Conservation (phyloP, 2,888 invertebrate genomes). For the Brachylomia viminalis region DNA sequence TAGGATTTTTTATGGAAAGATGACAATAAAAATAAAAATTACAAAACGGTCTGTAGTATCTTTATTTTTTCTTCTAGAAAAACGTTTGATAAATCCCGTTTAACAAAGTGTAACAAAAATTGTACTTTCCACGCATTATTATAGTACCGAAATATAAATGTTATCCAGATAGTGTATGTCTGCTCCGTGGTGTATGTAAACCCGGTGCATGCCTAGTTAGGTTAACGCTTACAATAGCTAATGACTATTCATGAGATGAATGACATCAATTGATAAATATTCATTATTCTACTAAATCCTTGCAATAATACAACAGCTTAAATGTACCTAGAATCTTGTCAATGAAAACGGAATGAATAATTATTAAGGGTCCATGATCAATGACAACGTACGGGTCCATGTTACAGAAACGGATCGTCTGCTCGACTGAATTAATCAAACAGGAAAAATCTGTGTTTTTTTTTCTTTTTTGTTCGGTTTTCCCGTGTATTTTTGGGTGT, state of each 20-base stretch:
- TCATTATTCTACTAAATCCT: constrained; percentile 77
- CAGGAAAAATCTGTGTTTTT: constrained; percentile 16
- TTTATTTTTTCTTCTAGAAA: neutral
- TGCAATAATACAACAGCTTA: constrained; percentile 74
- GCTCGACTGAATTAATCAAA: constrained; percentile 44
- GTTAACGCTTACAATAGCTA: constrained; percentile 59
- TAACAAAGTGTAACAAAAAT: neutral
- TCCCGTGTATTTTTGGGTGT: constrained; percentile 19
- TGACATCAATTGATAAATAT: constrained; percentile 80
- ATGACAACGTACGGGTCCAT: constrained; percentile 51
- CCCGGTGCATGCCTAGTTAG: constrained; percentile 31
- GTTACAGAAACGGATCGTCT: constrained; percentile 37
- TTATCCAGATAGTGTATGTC: constrained; percentile 19
- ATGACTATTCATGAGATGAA: constrained; percentile 79
- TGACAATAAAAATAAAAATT: too few species aligned
- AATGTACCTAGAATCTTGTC: constrained; percentile 70
- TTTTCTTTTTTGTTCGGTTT: constrained; percentile 9
- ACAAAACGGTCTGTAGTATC: neutral
- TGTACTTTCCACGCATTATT: neutral
- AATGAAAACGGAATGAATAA: constrained; percentile 73
- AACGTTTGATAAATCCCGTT: neutral
- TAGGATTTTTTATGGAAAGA: neutral
- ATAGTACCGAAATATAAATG: neutral
- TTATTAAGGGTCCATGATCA: constrained; percentile 55
- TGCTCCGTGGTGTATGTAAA: constrained; percentile 19